phyloP scores from a whole-genome alignment of 2,797 vertebrate genomes.

The Ibycter americanus region DNA sequence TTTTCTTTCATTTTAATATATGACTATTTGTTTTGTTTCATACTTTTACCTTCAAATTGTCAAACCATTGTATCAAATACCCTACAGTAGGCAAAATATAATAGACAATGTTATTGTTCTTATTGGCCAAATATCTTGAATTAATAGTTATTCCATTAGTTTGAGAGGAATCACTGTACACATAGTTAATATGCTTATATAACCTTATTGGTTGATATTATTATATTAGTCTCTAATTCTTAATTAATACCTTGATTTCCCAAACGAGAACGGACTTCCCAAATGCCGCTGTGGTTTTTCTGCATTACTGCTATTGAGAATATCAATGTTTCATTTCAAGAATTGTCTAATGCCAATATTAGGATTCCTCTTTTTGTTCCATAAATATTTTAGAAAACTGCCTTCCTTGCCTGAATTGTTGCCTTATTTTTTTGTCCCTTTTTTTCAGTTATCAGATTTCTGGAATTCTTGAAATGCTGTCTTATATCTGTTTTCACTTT shows the following conservation, averaged over 20 bases:
- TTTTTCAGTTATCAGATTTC: background rate
- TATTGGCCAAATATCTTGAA: background rate
- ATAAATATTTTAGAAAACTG: background rate
- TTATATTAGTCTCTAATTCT: background rate
- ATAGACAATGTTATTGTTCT: background rate
- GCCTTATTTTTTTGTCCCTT: background rate
- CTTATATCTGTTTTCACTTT: background rate
- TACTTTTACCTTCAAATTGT: background rate
- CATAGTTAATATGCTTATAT: background rate
- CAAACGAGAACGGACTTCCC: background rate
- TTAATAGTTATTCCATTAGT: background rate
- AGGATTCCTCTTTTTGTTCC: background rate
- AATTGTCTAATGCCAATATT: background rate
- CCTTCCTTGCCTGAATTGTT: background rate
- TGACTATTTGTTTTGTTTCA: background rate
- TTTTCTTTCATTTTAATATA: background rate
- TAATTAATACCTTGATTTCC: background rate
- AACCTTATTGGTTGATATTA: background rate
- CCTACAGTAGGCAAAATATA: background rate
- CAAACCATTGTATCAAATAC: background rate
- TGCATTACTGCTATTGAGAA: background rate
- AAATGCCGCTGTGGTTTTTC: background rate
- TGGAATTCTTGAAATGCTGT: background rate
- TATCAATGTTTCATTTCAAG: background rate
- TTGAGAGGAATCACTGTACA: background rate